These are phyloP conservation scores for Prinia subflava DNA, from an alignment of 2,113 vertebrate species.

Conservation along the genomic window DNA sequence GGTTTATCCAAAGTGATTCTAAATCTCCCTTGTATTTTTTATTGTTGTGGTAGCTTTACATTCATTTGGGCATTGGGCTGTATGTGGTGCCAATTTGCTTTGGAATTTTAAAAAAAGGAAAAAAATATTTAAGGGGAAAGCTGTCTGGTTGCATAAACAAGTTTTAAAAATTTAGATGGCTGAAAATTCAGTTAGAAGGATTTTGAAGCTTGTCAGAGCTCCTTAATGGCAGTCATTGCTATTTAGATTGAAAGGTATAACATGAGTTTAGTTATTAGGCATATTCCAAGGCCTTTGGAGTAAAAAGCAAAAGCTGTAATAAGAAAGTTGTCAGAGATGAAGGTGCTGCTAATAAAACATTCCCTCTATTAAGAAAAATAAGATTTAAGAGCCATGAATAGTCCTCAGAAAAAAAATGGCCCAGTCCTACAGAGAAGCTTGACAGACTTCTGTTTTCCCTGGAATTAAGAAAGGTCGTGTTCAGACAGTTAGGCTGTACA, in stretches of 20 bases:
- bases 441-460: not conserved
- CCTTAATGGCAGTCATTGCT: not conserved
- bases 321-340: constrained; percentile 25
- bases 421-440: not conserved
- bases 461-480: not conserved
- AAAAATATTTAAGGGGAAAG: not conserved
- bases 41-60: not conserved
- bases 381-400: not conserved
- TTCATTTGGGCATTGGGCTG: not conserved
- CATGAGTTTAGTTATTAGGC: constrained; percentile 5
- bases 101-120: not conserved
- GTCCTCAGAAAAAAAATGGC: not conserved
- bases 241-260: constrained; percentile 36
- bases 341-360: constrained; percentile 1
- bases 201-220: constrained; percentile 1
- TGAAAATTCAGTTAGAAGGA: not conserved
- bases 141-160: not conserved
- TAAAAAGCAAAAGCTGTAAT: constrained; percentile 6
- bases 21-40: not conserved
- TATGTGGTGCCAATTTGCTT: not conserved
- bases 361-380: not conserved
- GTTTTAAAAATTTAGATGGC: not conserved
- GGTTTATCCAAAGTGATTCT: not conserved
- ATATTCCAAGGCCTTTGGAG: not conserved
- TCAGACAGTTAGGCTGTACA: not conserved